These are phyloP conservation scores for Tarsius wallacei DNA, from an alignment of 2,797 vertebrate genomes.

Conservation along the genomic window DNA sequence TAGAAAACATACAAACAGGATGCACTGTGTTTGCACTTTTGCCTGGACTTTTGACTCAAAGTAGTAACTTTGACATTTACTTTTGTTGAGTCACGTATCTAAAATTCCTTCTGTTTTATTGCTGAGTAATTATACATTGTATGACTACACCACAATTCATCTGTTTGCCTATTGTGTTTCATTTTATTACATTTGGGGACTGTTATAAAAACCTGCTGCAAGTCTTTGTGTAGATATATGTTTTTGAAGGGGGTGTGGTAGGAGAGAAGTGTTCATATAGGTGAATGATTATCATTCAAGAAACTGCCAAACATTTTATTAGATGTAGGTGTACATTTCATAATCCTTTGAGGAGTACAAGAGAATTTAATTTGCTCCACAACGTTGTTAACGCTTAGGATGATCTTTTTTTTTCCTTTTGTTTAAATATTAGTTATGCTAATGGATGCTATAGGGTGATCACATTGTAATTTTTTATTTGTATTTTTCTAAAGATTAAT, in stretches of 20 bases:
- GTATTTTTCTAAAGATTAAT: neutral
- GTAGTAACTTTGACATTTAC: neutral
- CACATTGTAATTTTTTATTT: neutral
- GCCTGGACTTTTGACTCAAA: neutral
- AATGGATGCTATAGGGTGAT: neutral
- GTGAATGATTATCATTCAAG: neutral
- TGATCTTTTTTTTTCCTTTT: neutral
- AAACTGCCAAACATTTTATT: neutral
- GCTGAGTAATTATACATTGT: neutral
- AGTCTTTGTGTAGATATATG: neutral
- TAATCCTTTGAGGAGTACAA: neutral
- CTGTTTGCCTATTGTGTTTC: neutral
- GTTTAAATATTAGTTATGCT: neutral
- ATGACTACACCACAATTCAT: neutral
- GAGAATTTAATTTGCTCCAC: neutral
- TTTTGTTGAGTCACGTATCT: neutral
- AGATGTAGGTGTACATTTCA: neutral
- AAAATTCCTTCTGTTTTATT: neutral
- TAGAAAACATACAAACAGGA: neutral
- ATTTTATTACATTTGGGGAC: neutral
- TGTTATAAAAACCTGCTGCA: neutral
- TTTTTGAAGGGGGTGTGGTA: neutral
- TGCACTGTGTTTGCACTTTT: neutral
- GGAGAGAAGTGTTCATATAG: neutral
- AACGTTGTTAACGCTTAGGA: neutral